Percentiles rank a stretch among this genome's conserved stretches.
Evolutionary conservation across 2,888 invertebrate species (phyloP).

Genomic region (Merodon equestris): DNA sequence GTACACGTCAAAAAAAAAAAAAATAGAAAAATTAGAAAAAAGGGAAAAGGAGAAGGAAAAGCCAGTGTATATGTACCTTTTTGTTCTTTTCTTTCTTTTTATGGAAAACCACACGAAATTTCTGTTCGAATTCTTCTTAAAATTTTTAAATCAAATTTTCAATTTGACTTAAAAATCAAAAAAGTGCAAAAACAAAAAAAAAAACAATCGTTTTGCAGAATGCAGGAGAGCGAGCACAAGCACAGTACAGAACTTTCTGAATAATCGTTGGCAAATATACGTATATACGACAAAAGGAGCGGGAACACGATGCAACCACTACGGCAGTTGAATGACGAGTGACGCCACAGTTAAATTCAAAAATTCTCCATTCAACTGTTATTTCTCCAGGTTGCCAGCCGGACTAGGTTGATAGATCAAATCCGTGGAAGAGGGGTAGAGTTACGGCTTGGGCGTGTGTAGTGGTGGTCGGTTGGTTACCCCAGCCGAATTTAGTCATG

Average conservation of each 20-base stretch:
- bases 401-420: constrained; percentile 1
- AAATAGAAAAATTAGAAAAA: constrained; percentile 3
- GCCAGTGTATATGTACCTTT: constrained; percentile 4
- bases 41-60: neutral
- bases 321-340: constrained; percentile 71
- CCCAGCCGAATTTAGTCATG: constrained; percentile 53
- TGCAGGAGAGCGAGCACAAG: constrained; percentile 30
- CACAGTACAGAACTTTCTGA: constrained; percentile 5
- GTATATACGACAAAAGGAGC: too few relatives aligned
- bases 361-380: constrained; percentile 63
- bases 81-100: constrained; percentile 42
- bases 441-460: too few relatives aligned
- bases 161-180: constrained; percentile 57
- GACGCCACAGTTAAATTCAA: constrained; percentile 66
- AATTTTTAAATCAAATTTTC: constrained; percentile 19
- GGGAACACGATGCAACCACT: constrained; percentile 67
- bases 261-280: too few relatives aligned
- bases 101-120: constrained; percentile 53
- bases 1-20: neutral
- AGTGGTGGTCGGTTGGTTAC: neutral
- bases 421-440: too few relatives aligned
- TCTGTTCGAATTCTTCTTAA: constrained; percentile 37
- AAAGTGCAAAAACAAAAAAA: too few relatives aligned
- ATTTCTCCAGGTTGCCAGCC: constrained; percentile 46
- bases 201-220: constrained; percentile 21